Conservation (phyloP, 2,888 invertebrate genomes). For the Xanthia togata region DNA sequence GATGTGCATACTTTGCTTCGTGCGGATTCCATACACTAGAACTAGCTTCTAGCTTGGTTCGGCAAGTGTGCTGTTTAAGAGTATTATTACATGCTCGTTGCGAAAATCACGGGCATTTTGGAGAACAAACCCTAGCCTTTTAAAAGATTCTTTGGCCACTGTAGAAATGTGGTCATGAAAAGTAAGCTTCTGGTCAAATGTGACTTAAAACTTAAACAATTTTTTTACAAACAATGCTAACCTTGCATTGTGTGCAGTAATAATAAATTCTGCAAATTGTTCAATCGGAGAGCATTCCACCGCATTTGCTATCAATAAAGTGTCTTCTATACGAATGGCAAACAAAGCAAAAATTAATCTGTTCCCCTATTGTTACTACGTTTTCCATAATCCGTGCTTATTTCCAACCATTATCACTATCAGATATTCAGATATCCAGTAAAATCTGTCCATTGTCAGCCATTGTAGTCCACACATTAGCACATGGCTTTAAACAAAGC, state of each 20-base stretch:
- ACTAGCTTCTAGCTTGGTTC: no score
- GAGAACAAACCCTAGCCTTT: no score
- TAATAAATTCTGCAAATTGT: background rate
- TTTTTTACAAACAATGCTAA: background rate
- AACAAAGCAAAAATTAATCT: slow-evolving; percentile 55
- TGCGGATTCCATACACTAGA: no score
- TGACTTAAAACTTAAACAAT: no score
- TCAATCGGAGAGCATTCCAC: slow-evolving; percentile 1
- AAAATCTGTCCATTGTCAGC: slow-evolving; percentile 53
- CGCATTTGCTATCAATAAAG: slow-evolving; percentile 21
- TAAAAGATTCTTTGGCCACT: no score
- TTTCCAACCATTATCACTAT: slow-evolving; percentile 47
- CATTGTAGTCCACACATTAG: slow-evolving; percentile 51
- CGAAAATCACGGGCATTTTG: no score
- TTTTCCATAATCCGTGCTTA: slow-evolving; percentile 33
- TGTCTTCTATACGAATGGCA: slow-evolving; percentile 15
- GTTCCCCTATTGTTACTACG: slow-evolving; percentile 20
- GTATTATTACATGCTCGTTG: no score
- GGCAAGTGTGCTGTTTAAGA: no score
- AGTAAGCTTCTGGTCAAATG: no score
- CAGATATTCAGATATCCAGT: slow-evolving; percentile 52
- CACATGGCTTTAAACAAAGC: slow-evolving; percentile 58
- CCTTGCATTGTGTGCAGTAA: slow-evolving; percentile 2
- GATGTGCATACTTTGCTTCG: no score
- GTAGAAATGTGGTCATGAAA: no score